These are phyloP conservation scores for Drosophila saltans DNA, from an alignment of 1,140 invertebrate genomes.

Conservation along the genomic window DNA sequence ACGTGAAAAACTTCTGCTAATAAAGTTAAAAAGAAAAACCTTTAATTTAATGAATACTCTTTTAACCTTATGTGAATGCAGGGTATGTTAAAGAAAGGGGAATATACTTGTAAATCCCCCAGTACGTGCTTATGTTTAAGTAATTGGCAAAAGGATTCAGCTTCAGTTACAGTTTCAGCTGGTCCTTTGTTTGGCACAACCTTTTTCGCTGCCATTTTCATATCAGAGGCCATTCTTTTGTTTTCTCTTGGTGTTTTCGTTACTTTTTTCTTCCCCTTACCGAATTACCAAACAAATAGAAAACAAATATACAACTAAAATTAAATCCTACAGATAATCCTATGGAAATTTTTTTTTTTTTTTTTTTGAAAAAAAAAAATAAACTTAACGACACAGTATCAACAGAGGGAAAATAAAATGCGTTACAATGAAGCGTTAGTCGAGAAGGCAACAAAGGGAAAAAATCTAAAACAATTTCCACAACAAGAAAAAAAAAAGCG, in stretches of 20 bases:
- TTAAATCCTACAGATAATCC: slow-evolving; percentile 56
- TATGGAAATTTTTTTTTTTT: slow-evolving; percentile 50
- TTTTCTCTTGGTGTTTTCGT: slow-evolving; percentile 39
- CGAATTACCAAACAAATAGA: slow-evolving; percentile 39
- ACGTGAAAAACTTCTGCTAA: too few species aligned
- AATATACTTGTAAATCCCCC: slow-evolving; percentile 72
- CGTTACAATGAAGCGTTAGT: slow-evolving; percentile 28
- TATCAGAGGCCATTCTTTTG: slow-evolving; percentile 30
- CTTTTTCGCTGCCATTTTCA: slow-evolving; percentile 37
- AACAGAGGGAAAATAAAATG: slow-evolving; percentile 17
- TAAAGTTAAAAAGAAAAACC: too few species aligned
- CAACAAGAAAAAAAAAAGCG: slow-evolving; percentile 33
- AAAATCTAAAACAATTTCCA: slow-evolving; percentile 66
- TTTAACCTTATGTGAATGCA: too few species aligned
- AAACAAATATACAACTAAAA: slow-evolving; percentile 57
- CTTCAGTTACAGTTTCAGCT: slow-evolving; percentile 38
- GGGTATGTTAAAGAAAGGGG: slow-evolving; percentile 9
- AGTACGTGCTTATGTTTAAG: slow-evolving; percentile 73
- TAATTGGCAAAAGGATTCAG: slow-evolving; percentile 76
- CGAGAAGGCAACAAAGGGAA: slow-evolving; percentile 39
- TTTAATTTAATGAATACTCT: too few species aligned
- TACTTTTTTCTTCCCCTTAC: slow-evolving; percentile 26
- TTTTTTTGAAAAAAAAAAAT: slow-evolving; percentile 28
- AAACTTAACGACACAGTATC: slow-evolving; percentile 49
- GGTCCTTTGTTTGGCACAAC: slow-evolving; percentile 38